phyloP scores from a whole-genome alignment of 2,888 invertebrate genomes.

The Rapana venosa region DNA sequence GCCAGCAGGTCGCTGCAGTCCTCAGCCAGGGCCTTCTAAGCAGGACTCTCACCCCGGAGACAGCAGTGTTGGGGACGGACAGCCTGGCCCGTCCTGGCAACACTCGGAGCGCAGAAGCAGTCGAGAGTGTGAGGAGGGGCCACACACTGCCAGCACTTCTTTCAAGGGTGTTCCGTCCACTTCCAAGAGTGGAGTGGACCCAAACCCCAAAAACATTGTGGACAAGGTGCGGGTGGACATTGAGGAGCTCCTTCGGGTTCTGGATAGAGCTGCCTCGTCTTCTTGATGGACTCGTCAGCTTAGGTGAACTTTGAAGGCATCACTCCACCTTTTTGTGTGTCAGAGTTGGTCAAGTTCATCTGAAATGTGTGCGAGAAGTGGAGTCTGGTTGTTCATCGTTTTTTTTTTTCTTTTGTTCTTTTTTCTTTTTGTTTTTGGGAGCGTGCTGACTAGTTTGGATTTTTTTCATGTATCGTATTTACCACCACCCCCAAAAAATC shows the following conservation, averaged over 20 bases:
- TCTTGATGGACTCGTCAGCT: neutral
- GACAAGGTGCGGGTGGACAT: constrained; percentile 71
- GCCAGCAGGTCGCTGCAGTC: neutral
- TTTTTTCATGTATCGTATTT: too few species aligned
- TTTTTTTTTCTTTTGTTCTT: too few species aligned
- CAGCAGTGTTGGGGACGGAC: neutral
- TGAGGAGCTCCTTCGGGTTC: constrained; percentile 59
- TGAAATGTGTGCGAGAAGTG: too few species aligned
- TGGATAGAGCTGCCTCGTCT: constrained; percentile 36
- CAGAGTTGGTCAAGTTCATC: neutral
- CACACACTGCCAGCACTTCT: neutral
- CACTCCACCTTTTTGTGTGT: neutral
- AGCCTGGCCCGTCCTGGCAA: neutral
- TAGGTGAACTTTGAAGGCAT: neutral
- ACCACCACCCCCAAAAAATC: too few species aligned
- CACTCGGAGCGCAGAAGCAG: constrained; percentile 53
- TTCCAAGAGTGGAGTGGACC: constrained; percentile 37
- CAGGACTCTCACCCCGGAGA: constrained; percentile 17
- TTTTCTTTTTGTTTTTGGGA: too few species aligned
- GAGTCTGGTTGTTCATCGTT: too few species aligned
- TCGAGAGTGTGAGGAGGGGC: constrained; percentile 56
- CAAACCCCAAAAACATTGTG: constrained; percentile 54
- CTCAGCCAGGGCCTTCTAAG: neutral
- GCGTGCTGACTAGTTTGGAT: too few species aligned
- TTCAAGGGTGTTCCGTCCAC: neutral